These are phyloP conservation scores for Tachysurus vachellii DNA, from an alignment of 2,113 vertebrate genomes.

Conservation along the genomic window DNA sequence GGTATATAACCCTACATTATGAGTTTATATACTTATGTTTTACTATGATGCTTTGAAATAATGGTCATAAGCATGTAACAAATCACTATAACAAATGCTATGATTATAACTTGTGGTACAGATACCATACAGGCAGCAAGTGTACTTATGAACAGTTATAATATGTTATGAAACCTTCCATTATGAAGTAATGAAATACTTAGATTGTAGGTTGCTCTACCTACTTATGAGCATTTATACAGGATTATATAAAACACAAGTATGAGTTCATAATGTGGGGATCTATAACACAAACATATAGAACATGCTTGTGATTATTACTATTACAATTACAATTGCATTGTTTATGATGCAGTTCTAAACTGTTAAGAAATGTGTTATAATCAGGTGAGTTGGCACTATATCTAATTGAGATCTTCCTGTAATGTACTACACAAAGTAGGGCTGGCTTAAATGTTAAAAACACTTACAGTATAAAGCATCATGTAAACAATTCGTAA, in stretches of 20 bases:
- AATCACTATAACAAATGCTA: neutral
- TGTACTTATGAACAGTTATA: neutral
- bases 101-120: neutral
- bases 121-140: neutral
- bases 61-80: neutral
- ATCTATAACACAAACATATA: neutral
- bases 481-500: neutral
- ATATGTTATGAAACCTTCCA: neutral
- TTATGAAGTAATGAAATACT: neutral
- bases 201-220: neutral
- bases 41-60: neutral
- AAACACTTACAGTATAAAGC: neutral
- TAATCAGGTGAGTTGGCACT: too few species aligned
- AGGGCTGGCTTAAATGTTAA: neutral
- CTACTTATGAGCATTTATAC: neutral
- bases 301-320: neutral
- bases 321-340: neutral
- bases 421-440: neutral
- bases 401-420: neutral
- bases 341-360: neutral
- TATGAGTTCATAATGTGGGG: neutral
- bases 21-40: neutral
- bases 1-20: neutral
- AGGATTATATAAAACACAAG: neutral
- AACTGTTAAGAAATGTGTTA: neutral